Base-by-base conservation (phyloP, 1,140 invertebrate species). In the Megalopta genalis region DNA sequence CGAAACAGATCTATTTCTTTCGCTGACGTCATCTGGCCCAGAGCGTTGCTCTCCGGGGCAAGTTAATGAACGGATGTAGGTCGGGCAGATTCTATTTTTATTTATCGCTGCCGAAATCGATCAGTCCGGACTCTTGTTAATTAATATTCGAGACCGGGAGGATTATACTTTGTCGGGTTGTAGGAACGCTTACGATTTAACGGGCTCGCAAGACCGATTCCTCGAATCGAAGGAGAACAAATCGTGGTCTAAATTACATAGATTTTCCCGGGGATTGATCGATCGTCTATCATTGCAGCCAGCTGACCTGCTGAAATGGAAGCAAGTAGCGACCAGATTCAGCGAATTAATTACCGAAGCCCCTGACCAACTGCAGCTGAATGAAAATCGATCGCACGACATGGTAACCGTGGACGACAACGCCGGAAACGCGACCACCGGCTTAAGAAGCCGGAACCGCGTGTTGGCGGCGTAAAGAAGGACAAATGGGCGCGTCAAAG, bases 261-360 rank as follows among this genome's bases (percentile, higher is more conserved):
- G 18, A 57, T 21, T 57, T 57, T 16, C 23, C 18, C 10, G 18
- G 16, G 10, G 7, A 39, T 18, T 64, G 60, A 64, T 77, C 59
- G 32, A 70, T 73, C 25, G 21, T 8, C 32, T 21, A 12, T 52
- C 21, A 18, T 84, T 84, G 3, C 49, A 90, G 88, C 71, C 86
- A n/a, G 59, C 69, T 5, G 86, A 90, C n/a, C 65, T 90, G 23
- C 77, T 73, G 39, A 88, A 85, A 72, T 89, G 88, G 88, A 86
- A 84, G 39, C 82, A 88, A 83, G 85, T 90, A 25, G 89, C 89
- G 32, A 71, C 81, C 23, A 86, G 88, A 65, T 85, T 90, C 37
- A 88, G 67, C 59, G 89, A 90, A 86, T 84, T 90, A 74, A 88
- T 90, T 60, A 88, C 86, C 25, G 89, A 89, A 81, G 88, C 89